phyloP scores from a whole-genome alignment of 2,888 invertebrate genomes.

The Micropterix aruncella region DNA sequence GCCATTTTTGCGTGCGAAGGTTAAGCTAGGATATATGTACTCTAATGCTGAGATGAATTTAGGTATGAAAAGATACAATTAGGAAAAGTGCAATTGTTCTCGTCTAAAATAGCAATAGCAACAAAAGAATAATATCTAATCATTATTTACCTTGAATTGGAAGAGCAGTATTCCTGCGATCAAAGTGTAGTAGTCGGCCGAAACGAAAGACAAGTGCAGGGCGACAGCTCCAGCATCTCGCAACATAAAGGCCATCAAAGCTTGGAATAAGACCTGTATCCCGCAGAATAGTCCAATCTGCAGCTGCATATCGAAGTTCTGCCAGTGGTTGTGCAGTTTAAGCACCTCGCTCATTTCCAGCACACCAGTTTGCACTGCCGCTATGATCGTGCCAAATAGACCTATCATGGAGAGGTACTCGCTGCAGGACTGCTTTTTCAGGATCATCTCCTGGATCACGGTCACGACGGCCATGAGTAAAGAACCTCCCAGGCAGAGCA shows the following conservation, averaged over 20 bases:
- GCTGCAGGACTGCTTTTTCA: slow-evolving; percentile 60
- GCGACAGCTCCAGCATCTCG: slow-evolving; percentile 69
- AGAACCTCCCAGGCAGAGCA: slow-evolving; percentile 66
- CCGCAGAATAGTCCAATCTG: slow-evolving; percentile 48
- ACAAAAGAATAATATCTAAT: slow-evolving; percentile 5
- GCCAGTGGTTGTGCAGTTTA: slow-evolving; percentile 54
- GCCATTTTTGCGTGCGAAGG: too few species aligned
- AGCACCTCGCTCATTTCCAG: slow-evolving; percentile 57
- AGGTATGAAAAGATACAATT: too few species aligned
- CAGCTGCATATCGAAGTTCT: slow-evolving; percentile 42
- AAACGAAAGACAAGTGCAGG: slow-evolving; percentile 67
- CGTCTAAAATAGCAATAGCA: slow-evolving; percentile 1
- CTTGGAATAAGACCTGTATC: slow-evolving; percentile 63
- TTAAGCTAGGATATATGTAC: too few species aligned
- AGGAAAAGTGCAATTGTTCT: neutral
- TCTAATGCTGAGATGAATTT: too few species aligned
- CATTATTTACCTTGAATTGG: slow-evolving; percentile 53
- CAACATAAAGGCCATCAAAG: slow-evolving; percentile 60
- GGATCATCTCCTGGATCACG: slow-evolving; percentile 67
- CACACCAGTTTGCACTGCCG: slow-evolving; percentile 66
- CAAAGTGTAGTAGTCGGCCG: slow-evolving; percentile 75
- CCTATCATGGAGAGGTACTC: slow-evolving; percentile 76
- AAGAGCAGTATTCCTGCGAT: slow-evolving; percentile 68
- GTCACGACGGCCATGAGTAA: slow-evolving; percentile 67
- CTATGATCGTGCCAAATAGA: slow-evolving; percentile 62